Evolutionary conservation across 2,113 vertebrate genomes (phyloP), one percentile per base, ranked within the genome.

Genomic region (Salvelinus sp.): DNA sequence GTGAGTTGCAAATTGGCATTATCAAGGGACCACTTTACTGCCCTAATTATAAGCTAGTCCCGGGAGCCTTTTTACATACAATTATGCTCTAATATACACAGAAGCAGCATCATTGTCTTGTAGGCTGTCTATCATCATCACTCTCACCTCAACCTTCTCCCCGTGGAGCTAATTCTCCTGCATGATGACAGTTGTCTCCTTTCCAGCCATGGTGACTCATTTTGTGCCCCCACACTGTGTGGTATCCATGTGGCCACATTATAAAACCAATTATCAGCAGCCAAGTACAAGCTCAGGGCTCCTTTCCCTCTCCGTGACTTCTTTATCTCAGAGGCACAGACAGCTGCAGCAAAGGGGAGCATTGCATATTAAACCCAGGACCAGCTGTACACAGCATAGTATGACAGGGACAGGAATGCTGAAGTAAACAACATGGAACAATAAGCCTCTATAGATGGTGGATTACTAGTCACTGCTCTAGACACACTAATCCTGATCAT

Each of bases 221-320:
- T 66, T 74, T 74, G 57, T 57, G 70, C 71, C 58, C 69, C 76
- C 54, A 66, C 73, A 63, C 28, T 13, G 73, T 67, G 70, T 68
- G 74, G 30, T 62, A 64, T 77, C 76, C 22, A 6, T 75, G 77
- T 76, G 69, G 38, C 48, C 50, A 23, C 65, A 66, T 50, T 71
- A 78, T 66, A 72, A 38, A 83, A 82, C 48, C 83, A 80, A 86
- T 85, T 86, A 83, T 76, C 72, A 85, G 68, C 66, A 58, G 65
- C 28, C 77, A 79, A 82, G 20, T 69, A 3, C 33, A 10, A 44
- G 38, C 38, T 44, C 6, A 69, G 18, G 5, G 67, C 20, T 38
- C 66, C 18, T 30, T 44, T 44, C 30, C 33, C 28, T 68, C 28
- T 33, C 66, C 18, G 6, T 68, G 7, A 44, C 3, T 23, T 44